Base-by-base conservation (phyloP, 1,140 invertebrate species). In the Drosophila ogumai region DNA sequence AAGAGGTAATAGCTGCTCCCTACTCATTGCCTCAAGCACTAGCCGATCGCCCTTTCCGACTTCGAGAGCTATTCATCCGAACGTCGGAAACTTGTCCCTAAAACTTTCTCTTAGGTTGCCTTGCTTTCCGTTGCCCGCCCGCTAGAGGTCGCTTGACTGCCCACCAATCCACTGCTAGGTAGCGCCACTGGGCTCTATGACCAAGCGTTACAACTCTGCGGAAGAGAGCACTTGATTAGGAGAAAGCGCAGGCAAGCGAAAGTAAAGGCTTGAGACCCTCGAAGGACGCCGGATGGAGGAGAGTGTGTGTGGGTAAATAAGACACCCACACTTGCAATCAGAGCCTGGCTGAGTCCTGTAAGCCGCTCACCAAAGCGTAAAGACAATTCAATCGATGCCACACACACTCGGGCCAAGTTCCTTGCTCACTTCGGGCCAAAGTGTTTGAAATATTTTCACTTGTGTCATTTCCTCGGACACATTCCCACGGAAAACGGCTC, bases 401-500 rank as follows among this genome's bases (percentile, higher is more conserved):
- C 28, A 55, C 34, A 36, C 15, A 65, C 41, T 59, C 50, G 32
- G 32, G 32, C 17, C 56, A 72, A 49, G 54, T 72, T 72, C 38
- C 47, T 47, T 58, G 44, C 72, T 60, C 47, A 41, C 47, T 72
- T 59, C 34, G 61, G 54, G 46, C 57, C 40, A 56, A 57, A 81
- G 65, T 82, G 76, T 68, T 88, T 81, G 59, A 90, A 84, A 90
- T 90, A 85, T 90, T 90, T 90, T 90, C 67, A 85, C 81, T 90
- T 90, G 80, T 90, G 85, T 85, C 81, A 90, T 90, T 90, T 90
- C 77, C 77, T 81, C 31, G 69, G 65, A 75, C 78, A 85, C 78
- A 85, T 90, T 90, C 85, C 81, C 58, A 56, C 71, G 60, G 44
- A 69, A 79, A 59, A 43, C 46, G 52, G 40, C 75, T 74, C 59